Conservation (phyloP, 1,140 invertebrate genomes). For the Lordiphosa clarofinis region DNA sequence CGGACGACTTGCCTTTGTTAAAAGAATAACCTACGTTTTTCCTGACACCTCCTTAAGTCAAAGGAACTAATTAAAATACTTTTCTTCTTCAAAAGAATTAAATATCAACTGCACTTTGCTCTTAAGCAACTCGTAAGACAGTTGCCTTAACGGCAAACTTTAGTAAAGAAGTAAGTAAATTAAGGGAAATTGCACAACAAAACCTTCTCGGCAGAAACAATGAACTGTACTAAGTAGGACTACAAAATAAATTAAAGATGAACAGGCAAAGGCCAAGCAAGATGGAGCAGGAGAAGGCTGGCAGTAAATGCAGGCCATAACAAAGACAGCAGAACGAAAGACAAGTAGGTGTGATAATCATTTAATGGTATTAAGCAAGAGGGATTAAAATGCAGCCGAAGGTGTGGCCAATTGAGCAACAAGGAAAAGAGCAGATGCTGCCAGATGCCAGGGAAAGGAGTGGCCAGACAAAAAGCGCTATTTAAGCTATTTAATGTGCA, state of each 20-base stretch:
- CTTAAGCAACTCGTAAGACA: neutral
- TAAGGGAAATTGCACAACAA: conserved; percentile 4
- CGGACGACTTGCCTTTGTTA: too few relatives aligned
- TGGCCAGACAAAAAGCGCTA: conserved; percentile 1
- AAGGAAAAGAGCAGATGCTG: conserved; percentile 31
- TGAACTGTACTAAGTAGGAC: conserved; percentile 29
- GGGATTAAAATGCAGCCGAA: conserved; percentile 52
- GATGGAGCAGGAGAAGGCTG: neutral
- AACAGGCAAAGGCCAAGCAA: conserved; percentile 12
- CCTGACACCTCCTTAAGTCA: too few relatives aligned
- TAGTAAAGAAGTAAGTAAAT: conserved; percentile 25
- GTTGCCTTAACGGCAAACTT: too few relatives aligned
- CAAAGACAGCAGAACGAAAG: neutral
- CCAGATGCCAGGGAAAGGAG: conserved; percentile 9
- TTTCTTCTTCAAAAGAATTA: conserved; percentile 9
- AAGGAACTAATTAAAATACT: conserved; percentile 2
- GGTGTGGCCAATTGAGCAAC: conserved; percentile 43
- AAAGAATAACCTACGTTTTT: too few relatives aligned
- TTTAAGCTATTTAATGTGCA: too few relatives aligned
- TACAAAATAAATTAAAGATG: conserved; percentile 42
- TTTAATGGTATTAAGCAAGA: conserved; percentile 61
- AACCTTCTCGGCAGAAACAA: conserved; percentile 17
- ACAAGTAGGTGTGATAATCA: conserved; percentile 61
- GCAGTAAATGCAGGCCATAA: neutral
- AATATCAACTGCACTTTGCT: conserved; percentile 24